These are phyloP conservation scores for Cacatua alba DNA, from an alignment of 2,113 vertebrate genomes.

Conservation along the genomic window DNA sequence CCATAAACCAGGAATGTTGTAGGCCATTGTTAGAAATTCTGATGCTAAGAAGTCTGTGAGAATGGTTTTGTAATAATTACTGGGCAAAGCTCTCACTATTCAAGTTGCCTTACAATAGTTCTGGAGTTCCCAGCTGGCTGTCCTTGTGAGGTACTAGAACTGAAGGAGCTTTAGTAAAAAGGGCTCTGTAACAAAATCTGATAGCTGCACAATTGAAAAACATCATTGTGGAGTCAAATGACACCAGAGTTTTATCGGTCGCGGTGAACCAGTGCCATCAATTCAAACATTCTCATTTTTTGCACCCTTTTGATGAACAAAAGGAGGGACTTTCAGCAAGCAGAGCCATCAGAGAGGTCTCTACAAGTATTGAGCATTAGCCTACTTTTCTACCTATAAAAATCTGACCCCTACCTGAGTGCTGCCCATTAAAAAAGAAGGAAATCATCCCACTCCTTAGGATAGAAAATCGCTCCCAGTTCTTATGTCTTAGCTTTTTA, in stretches of 20 bases:
- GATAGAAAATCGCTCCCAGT: background rate
- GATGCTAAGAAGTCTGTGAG: background rate
- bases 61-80: background rate
- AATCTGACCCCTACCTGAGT: background rate
- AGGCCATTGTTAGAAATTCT: background rate
- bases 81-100: background rate
- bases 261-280: background rate
- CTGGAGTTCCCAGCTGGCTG: background rate
- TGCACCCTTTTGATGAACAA: background rate
- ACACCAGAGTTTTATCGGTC: background rate
- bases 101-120: background rate
- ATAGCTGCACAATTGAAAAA: background rate
- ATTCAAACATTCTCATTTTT: background rate
- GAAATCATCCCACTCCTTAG: background rate
- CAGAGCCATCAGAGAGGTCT: background rate
- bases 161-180: background rate
- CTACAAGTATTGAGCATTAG: background rate
- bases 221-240: background rate
- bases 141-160: background rate
- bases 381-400: background rate
- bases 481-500: background rate
- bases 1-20: background rate
- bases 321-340: background rate
- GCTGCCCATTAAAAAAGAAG: background rate
- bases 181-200: background rate